These are phyloP conservation scores for Atractosteus spatula DNA, from an alignment of 2,113 vertebrate species.

Conservation along the genomic window DNA sequence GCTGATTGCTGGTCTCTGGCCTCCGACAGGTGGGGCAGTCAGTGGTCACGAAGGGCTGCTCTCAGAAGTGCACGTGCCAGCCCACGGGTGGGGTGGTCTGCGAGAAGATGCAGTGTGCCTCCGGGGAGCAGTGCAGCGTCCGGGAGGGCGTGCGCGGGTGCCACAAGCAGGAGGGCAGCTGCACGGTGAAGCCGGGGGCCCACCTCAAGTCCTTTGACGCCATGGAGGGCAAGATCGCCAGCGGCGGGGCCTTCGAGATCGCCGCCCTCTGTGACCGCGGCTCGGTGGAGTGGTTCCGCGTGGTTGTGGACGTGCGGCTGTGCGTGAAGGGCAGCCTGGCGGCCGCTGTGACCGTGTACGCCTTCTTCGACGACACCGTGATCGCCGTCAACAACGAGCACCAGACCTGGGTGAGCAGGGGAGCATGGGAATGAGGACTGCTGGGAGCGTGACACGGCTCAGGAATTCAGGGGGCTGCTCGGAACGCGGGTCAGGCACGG, in stretches of 20 bases:
- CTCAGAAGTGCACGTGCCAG: constrained; percentile 48
- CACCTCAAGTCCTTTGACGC: constrained; percentile 54
- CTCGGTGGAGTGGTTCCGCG: constrained; percentile 55
- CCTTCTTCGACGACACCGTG: constrained; percentile 48
- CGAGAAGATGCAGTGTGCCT: constrained; percentile 39
- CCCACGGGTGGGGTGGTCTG: constrained; percentile 45
- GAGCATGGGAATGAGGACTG: neutral
- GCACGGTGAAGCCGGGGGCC: constrained; percentile 33
- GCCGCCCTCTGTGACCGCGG: constrained; percentile 47
- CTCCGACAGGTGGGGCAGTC: constrained; percentile 47
- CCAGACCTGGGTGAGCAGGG: constrained; percentile 54
- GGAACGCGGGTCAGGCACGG: too few relatives aligned
- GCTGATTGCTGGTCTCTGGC: neutral
- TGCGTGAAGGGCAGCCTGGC: constrained; percentile 29
- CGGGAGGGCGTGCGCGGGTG: constrained; percentile 45
- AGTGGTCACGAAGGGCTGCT: constrained; percentile 41
- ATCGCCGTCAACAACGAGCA: constrained; percentile 49
- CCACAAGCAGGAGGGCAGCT: constrained; percentile 38
- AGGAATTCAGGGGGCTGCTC: too few relatives aligned
- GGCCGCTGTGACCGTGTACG: constrained; percentile 34
- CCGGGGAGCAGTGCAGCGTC: constrained; percentile 36
- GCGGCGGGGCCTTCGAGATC: constrained; percentile 50
- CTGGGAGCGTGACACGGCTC: neutral
- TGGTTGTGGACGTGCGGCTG: constrained; percentile 49
- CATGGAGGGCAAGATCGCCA: constrained; percentile 29